Evolutionary conservation across 2,797 vertebrate species (phyloP).

Genomic region (Pseudochaenichthys georgianus): DNA sequence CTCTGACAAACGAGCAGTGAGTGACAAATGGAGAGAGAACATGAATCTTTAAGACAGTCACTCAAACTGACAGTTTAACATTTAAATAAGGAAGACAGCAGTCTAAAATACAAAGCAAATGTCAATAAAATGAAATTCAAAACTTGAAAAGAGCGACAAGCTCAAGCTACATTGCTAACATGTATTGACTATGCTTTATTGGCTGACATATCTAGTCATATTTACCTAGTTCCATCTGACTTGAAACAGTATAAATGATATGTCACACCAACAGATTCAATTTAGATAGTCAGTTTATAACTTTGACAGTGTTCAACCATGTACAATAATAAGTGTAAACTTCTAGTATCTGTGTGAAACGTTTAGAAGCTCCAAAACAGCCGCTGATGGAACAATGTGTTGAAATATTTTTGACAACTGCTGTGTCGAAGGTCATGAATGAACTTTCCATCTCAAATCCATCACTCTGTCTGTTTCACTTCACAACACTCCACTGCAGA

Average conservation of each 20-base stretch:
- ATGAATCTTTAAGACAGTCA: constrained; percentile 11
- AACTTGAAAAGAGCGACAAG: background rate
- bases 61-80: constrained; percentile 29
- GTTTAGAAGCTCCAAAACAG: background rate
- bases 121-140: background rate
- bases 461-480: constrained; percentile 2
- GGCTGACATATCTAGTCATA: background rate
- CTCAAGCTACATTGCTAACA: background rate
- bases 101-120: background rate
- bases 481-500: background rate
- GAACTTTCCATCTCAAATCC: constrained; percentile 9
- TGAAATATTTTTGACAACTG: background rate
- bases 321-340: background rate
- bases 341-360: background rate
- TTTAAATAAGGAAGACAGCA: background rate
- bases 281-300: background rate
- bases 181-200: background rate
- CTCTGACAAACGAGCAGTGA: constrained; percentile 29
- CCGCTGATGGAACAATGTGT: background rate
- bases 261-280: background rate
- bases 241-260: background rate
- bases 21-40: constrained; percentile 37
- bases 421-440: constrained; percentile 8
- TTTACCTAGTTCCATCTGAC: background rate
- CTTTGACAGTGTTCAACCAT: background rate